Evolutionary conservation across 2,113 vertebrate genomes (phyloP).

Genomic region (Xenopus tropicalis): DNA sequence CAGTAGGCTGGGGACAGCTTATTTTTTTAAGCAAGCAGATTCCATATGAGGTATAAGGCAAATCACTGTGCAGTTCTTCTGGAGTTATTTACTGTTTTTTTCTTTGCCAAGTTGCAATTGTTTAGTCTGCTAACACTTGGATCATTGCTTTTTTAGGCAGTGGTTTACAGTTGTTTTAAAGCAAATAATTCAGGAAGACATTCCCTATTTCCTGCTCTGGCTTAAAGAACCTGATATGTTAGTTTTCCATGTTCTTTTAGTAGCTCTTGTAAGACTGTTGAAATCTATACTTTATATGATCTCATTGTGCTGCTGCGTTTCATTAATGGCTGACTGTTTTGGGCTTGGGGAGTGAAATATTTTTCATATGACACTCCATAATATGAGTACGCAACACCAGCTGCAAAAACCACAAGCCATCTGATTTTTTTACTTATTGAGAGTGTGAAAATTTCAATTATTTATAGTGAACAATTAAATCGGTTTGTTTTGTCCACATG

Average conservation of each 20-base stretch:
- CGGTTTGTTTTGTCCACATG: constrained; percentile 66
- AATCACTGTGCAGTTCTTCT: constrained; percentile 67
- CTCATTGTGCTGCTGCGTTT: constrained; percentile 92
- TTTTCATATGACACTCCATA: constrained; percentile 95
- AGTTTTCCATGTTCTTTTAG: constrained; percentile 82
- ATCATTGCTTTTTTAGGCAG: constrained; percentile 73
- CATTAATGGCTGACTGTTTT: constrained; percentile 94
- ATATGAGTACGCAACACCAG: constrained; percentile 82
- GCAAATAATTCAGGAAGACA: constrained; percentile 75
- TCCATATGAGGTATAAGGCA: constrained; percentile 48
- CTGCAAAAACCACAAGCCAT: constrained; percentile 89
- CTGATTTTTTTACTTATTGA: constrained; percentile 87
- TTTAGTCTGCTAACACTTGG: constrained; percentile 92
- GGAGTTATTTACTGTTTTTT: constrained; percentile 82
- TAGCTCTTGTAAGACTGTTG: constrained; percentile 85
- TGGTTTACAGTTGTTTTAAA: constrained; percentile 88
- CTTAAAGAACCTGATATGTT: constrained; percentile 84
- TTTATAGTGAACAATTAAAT: constrained; percentile 77
- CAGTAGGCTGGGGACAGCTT: constrained; percentile 56
- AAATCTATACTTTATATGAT: constrained; percentile 94
- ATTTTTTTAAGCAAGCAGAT: constrained; percentile 46
- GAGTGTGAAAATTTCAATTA: constrained; percentile 97
- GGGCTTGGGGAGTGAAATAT: constrained; percentile 83
- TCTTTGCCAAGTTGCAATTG: constrained; percentile 76
- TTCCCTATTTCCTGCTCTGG: constrained; percentile 79